Evolutionary conservation across 2,888 invertebrate species (phyloP), one percentile per base, ranked within the genome.

Genomic region (Andrena minutula): DNA sequence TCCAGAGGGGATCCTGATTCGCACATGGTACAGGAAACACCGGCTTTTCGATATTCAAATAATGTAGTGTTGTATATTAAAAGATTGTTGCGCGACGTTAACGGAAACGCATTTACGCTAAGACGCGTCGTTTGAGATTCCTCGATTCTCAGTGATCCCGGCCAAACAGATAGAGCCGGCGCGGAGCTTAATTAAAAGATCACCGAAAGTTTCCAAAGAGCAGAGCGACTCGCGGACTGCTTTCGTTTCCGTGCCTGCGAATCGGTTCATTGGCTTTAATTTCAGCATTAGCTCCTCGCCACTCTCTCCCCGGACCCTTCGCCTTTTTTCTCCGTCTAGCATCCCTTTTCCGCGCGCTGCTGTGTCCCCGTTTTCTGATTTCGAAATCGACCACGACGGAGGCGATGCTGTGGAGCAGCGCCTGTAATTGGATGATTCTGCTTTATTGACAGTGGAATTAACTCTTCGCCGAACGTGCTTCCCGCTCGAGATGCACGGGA

Each of bases 381-480:
- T 77, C 66, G 75, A 79, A 82, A 79, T 74, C 82, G 83, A 82
- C 78, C 77, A 64, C 60, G 64, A 66, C 64, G 65, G 51, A 58
- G 75, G 64, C 83, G 87, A 82, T 77, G 79, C 68, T 82, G 78
- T 82, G 79, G 79, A 72, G 74, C 86, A 72, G 72, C 87, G 83
- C 47, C 79, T 77, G 83, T 88, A 88, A 88, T 88, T 88, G 88
- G 87, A 88, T 82, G 87, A 84, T 86, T 83, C 83, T 83, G 84
- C 88, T 88, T 88, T 88, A 88, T 86, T 82, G 86, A 84, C 87
- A 83, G 72, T 85, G 84, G 88, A 88, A 88, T 88, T 88, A 88
- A 86, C 80, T 77, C 83, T 72, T 76, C 83, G 49, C 41, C 85
- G 83, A 74, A 83, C 84, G 83, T 84, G 86, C 79, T 73, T 68